These are phyloP conservation scores for Lithosia quadra DNA, from an alignment of 2,888 invertebrate genomes.

Conservation along the genomic window DNA sequence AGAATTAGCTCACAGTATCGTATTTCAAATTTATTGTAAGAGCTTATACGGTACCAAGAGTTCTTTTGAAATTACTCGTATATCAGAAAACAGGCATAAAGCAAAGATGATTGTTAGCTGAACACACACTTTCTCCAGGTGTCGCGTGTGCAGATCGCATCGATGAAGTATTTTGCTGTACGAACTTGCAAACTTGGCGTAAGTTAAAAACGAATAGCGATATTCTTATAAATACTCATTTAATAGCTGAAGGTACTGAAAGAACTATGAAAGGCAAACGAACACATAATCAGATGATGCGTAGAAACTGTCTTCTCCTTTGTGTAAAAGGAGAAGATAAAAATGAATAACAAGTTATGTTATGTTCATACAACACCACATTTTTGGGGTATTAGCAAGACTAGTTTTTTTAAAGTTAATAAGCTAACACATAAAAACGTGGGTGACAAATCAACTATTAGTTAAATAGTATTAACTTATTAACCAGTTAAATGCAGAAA, in stretches of 20 bases:
- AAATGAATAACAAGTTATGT: too few relatives aligned
- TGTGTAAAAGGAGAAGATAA: too few relatives aligned
- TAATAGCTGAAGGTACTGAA: not conserved
- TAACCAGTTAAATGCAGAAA: not conserved
- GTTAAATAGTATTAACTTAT: not conserved
- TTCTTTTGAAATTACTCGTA: not conserved
- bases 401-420: not conserved
- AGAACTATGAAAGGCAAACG: too few relatives aligned
- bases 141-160: conserved; percentile 64
- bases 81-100: conserved; percentile 48
- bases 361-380: too few relatives aligned
- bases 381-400: too few relatives aligned
- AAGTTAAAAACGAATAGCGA: conserved; percentile 23
- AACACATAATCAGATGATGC: too few relatives aligned
- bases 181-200: conserved; percentile 29
- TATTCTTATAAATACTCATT: not conserved
- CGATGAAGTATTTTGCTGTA: conserved; percentile 51
- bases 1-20: not conserved
- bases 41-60: not conserved
- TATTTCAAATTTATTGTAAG: not conserved
- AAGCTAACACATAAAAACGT: not conserved
- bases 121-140: conserved; percentile 59
- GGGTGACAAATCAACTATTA: not conserved
- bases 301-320: too few relatives aligned
- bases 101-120: conserved; percentile 55